phyloP scores from a whole-genome alignment of 2,888 invertebrate species.

The Incurvaria masculella region DNA sequence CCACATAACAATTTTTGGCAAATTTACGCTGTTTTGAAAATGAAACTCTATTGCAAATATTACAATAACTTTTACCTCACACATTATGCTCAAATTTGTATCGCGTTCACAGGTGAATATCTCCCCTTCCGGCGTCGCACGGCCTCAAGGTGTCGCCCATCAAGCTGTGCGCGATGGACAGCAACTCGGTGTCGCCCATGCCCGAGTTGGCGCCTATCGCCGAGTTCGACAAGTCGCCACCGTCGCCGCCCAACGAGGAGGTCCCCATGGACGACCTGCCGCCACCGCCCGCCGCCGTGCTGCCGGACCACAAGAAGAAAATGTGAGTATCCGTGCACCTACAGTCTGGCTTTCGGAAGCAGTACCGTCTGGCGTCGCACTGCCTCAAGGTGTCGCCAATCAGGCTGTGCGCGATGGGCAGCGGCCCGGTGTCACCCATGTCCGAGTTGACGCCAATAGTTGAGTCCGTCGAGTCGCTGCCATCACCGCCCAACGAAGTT shows the following conservation, averaged over 20 bases:
- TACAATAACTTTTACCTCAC: no score
- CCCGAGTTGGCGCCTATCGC: conserved; percentile 66
- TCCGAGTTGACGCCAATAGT: conserved; percentile 66
- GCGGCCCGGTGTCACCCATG: conserved; percentile 67
- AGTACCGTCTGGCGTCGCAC: neutral
- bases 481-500: conserved; percentile 61
- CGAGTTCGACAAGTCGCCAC: conserved; percentile 68
- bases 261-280: conserved; percentile 65
- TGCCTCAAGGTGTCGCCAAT: conserved; percentile 52
- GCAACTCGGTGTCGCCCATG: conserved; percentile 67
- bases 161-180: conserved; percentile 61
- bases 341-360: neutral
- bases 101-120: neutral
- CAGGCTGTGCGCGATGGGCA: conserved; percentile 61
- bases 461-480: conserved; percentile 68
- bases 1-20: no score
- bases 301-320: conserved; percentile 57
- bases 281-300: conserved; percentile 60
- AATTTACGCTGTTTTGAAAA: no score
- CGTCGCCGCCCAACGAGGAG: conserved; percentile 60
- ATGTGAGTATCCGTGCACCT: conserved; percentile 31
- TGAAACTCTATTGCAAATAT: no score
- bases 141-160: conserved; percentile 52
- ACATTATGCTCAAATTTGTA: no score
- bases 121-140: conserved; percentile 6